Evolutionary conservation across 2,888 invertebrate genomes (phyloP).

Genomic region (Coremacera marginata): DNA sequence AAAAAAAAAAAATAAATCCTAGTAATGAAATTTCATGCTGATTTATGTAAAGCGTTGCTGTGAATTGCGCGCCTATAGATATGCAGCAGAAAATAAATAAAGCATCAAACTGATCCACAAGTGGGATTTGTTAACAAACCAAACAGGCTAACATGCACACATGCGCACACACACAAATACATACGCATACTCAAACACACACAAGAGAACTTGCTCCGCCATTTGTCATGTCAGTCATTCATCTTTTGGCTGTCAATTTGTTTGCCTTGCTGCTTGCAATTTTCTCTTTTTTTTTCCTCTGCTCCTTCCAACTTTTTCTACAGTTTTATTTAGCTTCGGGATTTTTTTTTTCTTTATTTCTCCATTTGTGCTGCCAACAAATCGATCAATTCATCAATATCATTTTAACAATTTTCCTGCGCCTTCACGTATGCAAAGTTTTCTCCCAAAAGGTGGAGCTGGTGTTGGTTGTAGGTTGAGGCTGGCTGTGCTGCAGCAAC

Average conservation of each 20-base stretch:
- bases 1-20: neutral
- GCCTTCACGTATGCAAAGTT: constrained; percentile 35
- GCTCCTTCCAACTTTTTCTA: neutral
- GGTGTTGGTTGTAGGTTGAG: neutral
- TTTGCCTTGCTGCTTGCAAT: constrained; percentile 12
- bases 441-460: neutral
- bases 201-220: neutral
- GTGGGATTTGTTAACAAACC: constrained; percentile 22
- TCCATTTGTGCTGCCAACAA: constrained; percentile 11
- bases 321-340: neutral
- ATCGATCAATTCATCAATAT: constrained; percentile 35
- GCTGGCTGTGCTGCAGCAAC: neutral
- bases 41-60: constrained; percentile 18
- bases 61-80: constrained; percentile 14
- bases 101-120: constrained; percentile 30
- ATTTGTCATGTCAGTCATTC: constrained; percentile 35
- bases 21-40: constrained; percentile 33
- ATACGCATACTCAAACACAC: neutral
- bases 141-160: neutral
- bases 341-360: neutral
- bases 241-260: constrained; percentile 38
- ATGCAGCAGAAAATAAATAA: constrained; percentile 26
- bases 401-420: constrained; percentile 30
- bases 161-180: neutral
- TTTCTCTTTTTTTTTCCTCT: neutral